phyloP scores from a whole-genome alignment of 1,140 invertebrate genomes.

The Melanaphis sacchari region DNA sequence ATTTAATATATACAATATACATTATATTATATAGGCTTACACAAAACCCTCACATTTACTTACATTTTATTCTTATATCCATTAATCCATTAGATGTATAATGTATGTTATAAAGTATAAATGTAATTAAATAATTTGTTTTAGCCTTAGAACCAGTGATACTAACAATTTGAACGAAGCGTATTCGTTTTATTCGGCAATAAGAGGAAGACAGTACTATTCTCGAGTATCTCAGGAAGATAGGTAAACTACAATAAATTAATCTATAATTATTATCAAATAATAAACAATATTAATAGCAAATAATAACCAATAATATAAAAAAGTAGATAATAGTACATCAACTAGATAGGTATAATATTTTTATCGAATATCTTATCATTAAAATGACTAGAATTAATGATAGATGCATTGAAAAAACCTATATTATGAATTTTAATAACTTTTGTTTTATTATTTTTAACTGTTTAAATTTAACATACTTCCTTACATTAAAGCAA shows the following conservation, averaged over 20 bases:
- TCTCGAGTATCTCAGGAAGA: slow-evolving; percentile 93
- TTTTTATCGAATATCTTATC: neutral
- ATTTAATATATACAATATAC: neutral
- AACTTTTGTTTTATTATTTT: neutral
- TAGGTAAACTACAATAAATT: slow-evolving; percentile 67
- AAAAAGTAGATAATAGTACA: no score
- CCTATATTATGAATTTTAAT: neutral
- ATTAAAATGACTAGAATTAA: neutral
- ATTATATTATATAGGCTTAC: neutral
- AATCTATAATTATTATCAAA: neutral
- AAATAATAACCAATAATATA: neutral
- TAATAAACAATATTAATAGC: neutral
- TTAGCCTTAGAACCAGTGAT: slow-evolving; percentile 90
- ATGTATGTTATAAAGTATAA: neutral
- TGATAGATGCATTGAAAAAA: neutral
- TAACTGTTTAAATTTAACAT: neutral
- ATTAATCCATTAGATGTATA: neutral
- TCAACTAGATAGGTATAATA: no score
- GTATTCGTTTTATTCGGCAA: slow-evolving; percentile 95
- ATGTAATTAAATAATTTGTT: slow-evolving; percentile 60
- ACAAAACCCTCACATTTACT: neutral
- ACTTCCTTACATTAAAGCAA: neutral
- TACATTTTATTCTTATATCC: neutral
- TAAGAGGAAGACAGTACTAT: slow-evolving; percentile 92
- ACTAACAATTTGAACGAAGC: slow-evolving; percentile 96